Conservation (phyloP, 2,888 invertebrate genomes). For the Chrysolina haemoptera region DNA sequence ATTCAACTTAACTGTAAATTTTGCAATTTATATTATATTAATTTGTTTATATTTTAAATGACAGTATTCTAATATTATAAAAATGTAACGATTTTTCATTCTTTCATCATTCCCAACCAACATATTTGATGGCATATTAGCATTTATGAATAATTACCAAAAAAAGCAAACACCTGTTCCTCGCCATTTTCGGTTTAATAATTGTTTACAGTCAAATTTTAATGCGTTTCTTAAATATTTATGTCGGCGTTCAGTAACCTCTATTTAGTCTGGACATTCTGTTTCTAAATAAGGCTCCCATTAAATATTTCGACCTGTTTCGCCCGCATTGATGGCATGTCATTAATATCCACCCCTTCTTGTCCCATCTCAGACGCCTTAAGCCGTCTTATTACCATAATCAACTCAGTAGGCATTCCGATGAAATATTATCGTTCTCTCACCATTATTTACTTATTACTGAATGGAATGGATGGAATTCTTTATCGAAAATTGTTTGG, state of each 20-base stretch:
- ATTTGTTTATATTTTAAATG: too few species aligned
- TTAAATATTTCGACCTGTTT: neutral
- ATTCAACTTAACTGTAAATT: too few species aligned
- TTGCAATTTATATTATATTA: too few species aligned
- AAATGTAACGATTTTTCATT: too few species aligned
- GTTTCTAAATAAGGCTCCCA: neutral
- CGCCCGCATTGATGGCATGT: conserved; percentile 1
- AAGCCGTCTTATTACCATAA: neutral
- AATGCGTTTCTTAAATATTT: neutral
- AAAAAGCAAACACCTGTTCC: too few species aligned
- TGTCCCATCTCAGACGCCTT: neutral
- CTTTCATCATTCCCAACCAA: too few species aligned
- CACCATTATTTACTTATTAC: neutral
- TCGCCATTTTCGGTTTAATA: neutral
- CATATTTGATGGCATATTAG: too few species aligned
- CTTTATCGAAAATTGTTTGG: neutral
- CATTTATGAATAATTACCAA: too few species aligned
- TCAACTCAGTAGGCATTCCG: neutral
- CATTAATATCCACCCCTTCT: neutral
- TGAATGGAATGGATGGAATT: neutral
- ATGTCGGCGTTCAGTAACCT: neutral
- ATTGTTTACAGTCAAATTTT: neutral
- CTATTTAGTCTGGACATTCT: neutral
- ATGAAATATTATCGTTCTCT: neutral
- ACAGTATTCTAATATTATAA: too few species aligned